Evolutionary conservation across 1,140 invertebrate species (phyloP), one percentile per base, ranked within the genome.

Genomic region (Calliphora vicina): DNA sequence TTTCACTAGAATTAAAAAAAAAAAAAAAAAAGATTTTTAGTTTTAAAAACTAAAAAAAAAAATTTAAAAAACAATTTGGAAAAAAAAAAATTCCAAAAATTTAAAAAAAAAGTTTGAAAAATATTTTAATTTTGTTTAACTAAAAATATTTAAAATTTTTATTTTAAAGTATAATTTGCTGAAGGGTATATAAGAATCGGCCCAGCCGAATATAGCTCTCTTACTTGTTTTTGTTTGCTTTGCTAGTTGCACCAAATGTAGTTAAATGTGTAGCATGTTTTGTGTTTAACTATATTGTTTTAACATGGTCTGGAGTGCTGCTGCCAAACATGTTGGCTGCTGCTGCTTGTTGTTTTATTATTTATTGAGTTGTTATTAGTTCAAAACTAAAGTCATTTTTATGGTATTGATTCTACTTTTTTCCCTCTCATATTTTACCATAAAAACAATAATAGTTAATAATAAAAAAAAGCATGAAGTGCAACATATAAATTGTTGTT

Each of bases 281-380:
- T 43, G 1, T 78, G 27, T 78, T 29, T 78, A 4, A 17, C 72
- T 35, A 29, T 35, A 10, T 74, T 17, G 20, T 26, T 71, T 26
- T 23, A 15, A 29, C 72, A 27, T 27, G 4, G 67, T 23, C 27
- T 74, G 72, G 26, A 17, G n/a, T 76, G 80, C 80, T 29, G 57
- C 80, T 57, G 17, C 26, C n/a, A 45, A 2, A 17, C 45, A 81
- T 81, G n/a, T 23, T 67, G 15, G 6, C 6, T 57, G 61, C 23
- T 67, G 23, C 23, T 67, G 61, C 35, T 82, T 82, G 81, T 82
- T 61, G 45, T 72, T 61, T 82, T 82, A 82, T 82, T 72, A 82
- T 82, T 82, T 82, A 82, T 82, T 82, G 81, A 73, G 61, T 82
- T 82, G 81, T 82, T 82, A 82, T 82, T 82, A 73, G 81, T 82